Conservation (phyloP, 2,113 vertebrate species). For the Rhizomys pruinosus region DNA sequence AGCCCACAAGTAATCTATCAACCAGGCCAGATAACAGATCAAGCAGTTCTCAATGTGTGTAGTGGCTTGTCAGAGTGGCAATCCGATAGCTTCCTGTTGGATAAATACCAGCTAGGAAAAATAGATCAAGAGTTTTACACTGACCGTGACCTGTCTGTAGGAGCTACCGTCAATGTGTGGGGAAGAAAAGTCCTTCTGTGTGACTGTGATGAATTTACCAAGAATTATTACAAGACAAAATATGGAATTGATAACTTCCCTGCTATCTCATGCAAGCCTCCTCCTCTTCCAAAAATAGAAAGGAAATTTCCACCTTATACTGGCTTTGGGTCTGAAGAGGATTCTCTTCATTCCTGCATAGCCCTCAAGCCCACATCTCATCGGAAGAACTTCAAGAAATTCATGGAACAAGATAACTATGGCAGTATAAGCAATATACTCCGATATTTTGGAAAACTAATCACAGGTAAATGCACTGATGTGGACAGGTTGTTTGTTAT, state of each 20-base stretch:
- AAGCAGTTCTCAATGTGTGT: constrained; percentile 91
- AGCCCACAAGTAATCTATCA: constrained; percentile 82
- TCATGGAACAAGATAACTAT: too few relatives aligned
- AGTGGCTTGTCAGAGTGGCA: constrained; percentile 80
- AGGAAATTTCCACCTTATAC: too few relatives aligned
- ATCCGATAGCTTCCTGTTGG: constrained; percentile 87
- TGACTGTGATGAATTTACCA: constrained; percentile 96
- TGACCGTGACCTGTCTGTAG: constrained; percentile 92
- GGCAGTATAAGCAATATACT: constrained; percentile 90
- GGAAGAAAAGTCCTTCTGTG: constrained; percentile 91
- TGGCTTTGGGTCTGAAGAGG: too few relatives aligned
- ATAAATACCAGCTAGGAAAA: constrained; percentile 91
- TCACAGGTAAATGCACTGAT: constrained; percentile 85
- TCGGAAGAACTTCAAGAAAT: too few relatives aligned
- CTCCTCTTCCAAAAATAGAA: too few relatives aligned
- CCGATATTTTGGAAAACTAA: constrained; percentile 88
- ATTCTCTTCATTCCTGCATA: too few relatives aligned
- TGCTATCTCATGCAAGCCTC: too few relatives aligned
- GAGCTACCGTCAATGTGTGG: constrained; percentile 92
- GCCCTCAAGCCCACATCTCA: too few relatives aligned
- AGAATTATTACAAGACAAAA: constrained; percentile 92
- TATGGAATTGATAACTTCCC: constrained; percentile 94
- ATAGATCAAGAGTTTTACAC: constrained; percentile 91
- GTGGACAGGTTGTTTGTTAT: constrained; percentile 89
- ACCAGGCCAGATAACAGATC: constrained; percentile 89